Evolutionary conservation across 2,113 vertebrate genomes (phyloP), one percentile per base, ranked within the genome.

Genomic region (Rafetus swinhoei): DNA sequence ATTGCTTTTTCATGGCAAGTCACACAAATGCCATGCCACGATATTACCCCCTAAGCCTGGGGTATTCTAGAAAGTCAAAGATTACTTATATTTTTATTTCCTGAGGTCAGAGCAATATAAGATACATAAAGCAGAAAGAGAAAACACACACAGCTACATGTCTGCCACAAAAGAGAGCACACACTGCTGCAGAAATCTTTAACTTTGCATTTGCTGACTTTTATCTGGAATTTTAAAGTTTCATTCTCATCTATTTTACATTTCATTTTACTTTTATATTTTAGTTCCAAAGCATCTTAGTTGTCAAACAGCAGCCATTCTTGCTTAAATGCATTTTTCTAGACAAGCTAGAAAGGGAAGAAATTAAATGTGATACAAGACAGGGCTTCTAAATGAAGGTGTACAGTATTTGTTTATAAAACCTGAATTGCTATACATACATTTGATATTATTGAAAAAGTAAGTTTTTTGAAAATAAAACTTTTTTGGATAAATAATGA

Each of bases 361-460:
- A 94, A 94, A 92, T 94, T 91, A 89, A 92, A 92, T 93, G 85
- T 92, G 86, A 93, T 96, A 82, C 87, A 95, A 93, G 89, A 94
- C 74, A 91, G 79, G 92, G 94, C 92, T 81, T 89, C 90, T 90
- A 87, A 85, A 95, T 81, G 87, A 96, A 97, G 89, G 90, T 83
- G 92, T 95, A 95, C 87, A 94, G 1, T 76, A 93, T 92, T n/a
- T 10, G 9, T 15, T 87, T 79, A 81, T 93, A 94, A 97, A 95
- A 94, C 86, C 92, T 88, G 91, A 86, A 88, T 82, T 57, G 93
- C 59, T 87, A 85, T 93, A 53, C 45, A 76, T 93, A 96, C 93
- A 92, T 83, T 94, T 88, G 81, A 79, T 92, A 96, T 94, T 95
- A 96, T 96, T 95, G 76, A 97, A 97, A 96, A 87, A 96, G 19